phyloP scores from a whole-genome alignment of 2,888 invertebrate species.

The Leptura quadrifasciata region DNA sequence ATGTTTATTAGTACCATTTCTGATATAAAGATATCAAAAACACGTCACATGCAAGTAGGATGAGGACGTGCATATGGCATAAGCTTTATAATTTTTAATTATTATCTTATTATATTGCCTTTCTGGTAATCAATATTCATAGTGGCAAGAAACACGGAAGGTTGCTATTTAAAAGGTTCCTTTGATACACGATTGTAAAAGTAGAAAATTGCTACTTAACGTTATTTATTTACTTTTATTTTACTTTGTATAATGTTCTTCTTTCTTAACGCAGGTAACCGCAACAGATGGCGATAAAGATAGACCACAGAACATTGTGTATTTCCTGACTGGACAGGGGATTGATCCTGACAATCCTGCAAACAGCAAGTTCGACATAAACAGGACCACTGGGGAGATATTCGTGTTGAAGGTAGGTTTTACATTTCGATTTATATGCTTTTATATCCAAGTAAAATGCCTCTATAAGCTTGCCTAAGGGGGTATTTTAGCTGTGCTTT shows the following conservation, averaged over 20 bases:
- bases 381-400: constrained; percentile 95
- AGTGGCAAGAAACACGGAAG: too few species aligned
- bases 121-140: too few species aligned
- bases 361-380: constrained; percentile 97
- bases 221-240: not conserved
- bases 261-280: constrained; percentile 82
- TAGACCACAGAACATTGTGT: constrained; percentile 95
- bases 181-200: too few species aligned
- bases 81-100: too few species aligned
- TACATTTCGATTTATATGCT: constrained; percentile 36
- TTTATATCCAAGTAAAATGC: constrained; percentile 15
- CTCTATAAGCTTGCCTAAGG: constrained; percentile 23
- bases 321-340: constrained; percentile 96
- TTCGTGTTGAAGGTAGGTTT: constrained; percentile 91
- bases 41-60: too few species aligned
- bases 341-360: constrained; percentile 96
- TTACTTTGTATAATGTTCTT: constrained; percentile 17
- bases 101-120: too few species aligned
- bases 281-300: constrained; percentile 98
- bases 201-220: too few species aligned
- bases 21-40: too few species aligned
- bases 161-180: too few species aligned
- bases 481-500: constrained; percentile 12
- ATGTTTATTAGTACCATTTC: too few species aligned
- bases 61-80: too few species aligned